Evolutionary conservation across 2,797 vertebrate species (phyloP), one percentile per base, ranked within the genome.

Genomic region (Pempheris klunzingeri): DNA sequence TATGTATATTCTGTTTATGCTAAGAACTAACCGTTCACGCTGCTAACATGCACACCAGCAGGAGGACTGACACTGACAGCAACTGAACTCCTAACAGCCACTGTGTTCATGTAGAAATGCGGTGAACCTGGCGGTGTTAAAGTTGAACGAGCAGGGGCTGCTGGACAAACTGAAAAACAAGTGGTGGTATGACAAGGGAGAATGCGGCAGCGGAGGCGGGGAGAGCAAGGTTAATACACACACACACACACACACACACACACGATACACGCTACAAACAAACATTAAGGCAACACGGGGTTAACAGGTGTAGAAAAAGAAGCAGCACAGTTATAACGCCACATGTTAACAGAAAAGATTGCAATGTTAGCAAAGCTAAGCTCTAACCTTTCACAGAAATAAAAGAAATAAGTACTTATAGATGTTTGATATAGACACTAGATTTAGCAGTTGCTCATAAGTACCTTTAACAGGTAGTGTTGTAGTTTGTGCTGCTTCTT

Each of bases 131-230:
- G 97, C 97, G 95, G 97, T 99, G 91, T 83, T 99, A 97, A 99
- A 99, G 97, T 97, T 98, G 96, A 98, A 98, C 97, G 97, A 98
- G 92, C 97, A 99, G 97, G 97, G 97, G 94, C 97, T 99, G 76
- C 97, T 99, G 97, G 97, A 99, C 97, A 99, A 99, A 98, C 97
- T 99, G 97, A 99, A 99, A 98, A 99, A 99, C 97, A 99, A 99
- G 97, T 99, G 97, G 97, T 99, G 97, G 97, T 99, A 99, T 97
- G 97, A 99, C 97, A 99, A 99, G 95, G 97, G 97, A 95, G 97
- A 99, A 94, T 98, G 97, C 95, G 97, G 97, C 97, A 99, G 97
- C 97, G 97, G 97, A 96, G 97, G 97, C 96, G 97, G 97, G 96
- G 98, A 99, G 94, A 98, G 97, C 97, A 99, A 98, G 98, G 98